Evolutionary conservation across 2,113 vertebrate species (phyloP).

Genomic region (Leuciscus idus): DNA sequence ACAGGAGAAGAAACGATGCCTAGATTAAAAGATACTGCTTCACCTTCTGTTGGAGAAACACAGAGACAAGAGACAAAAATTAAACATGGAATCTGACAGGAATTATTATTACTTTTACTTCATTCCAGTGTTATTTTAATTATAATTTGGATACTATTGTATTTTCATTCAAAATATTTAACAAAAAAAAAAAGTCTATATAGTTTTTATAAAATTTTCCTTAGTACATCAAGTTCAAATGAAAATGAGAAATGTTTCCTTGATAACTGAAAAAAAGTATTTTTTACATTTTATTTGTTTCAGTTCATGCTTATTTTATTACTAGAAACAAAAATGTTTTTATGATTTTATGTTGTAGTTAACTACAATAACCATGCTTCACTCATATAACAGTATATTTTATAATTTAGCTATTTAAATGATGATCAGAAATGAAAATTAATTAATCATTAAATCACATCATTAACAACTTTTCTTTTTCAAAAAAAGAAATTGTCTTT

Average conservation of each 20-base stretch:
- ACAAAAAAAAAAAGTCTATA: too few species aligned
- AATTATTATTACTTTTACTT: neutral
- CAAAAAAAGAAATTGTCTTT: too few species aligned
- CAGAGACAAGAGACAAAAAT: neutral
- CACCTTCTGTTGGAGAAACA: slow-evolving; percentile 76
- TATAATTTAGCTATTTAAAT: neutral
- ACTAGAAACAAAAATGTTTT: neutral
- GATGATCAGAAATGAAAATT: neutral
- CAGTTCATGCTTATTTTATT: neutral
- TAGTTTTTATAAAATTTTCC: neutral
- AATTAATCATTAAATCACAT: too few species aligned
- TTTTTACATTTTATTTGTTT: neutral
- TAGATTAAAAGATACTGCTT: slow-evolving; percentile 80
- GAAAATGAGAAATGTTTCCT: neutral
- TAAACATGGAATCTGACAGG: too few species aligned
- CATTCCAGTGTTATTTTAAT: neutral
- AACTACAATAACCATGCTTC: neutral
- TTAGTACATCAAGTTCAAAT: neutral
- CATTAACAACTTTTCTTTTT: too few species aligned
- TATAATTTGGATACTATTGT: neutral
- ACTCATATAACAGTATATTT: neutral
- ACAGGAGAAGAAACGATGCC: slow-evolving; percentile 70
- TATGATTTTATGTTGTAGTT: neutral
- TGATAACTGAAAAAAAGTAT: neutral
- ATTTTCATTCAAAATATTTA: neutral